These are phyloP conservation scores for Eumacrocentrus americanus DNA, from an alignment of 2,888 invertebrate genomes.

Conservation along the genomic window DNA sequence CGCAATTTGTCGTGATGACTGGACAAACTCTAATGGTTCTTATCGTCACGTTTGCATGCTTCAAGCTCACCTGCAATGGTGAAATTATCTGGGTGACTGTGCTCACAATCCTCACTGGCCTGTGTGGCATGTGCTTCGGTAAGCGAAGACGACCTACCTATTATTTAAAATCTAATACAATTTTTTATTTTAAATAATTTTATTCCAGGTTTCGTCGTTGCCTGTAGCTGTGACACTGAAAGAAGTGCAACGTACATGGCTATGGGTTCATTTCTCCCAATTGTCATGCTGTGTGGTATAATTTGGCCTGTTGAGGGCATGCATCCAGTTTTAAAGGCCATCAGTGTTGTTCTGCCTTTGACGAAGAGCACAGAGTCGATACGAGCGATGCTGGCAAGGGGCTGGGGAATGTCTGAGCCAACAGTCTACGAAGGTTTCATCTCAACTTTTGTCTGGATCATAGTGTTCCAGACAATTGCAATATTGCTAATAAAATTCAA, in stretches of 20 bases:
- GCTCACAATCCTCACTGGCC: slow-evolving; percentile 80
- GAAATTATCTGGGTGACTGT: slow-evolving; percentile 75
- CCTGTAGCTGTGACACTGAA: slow-evolving; percentile 80
- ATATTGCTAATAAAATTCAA: slow-evolving; percentile 82
- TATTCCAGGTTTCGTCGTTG: slow-evolving; percentile 77
- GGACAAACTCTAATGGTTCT: slow-evolving; percentile 82
- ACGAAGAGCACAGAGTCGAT: slow-evolving; percentile 89
- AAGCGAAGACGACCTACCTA: slow-evolving; percentile 46
- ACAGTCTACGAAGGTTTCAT: slow-evolving; percentile 83
- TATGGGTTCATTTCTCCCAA: slow-evolving; percentile 84
- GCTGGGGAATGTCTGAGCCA: slow-evolving; percentile 76
- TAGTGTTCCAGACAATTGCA: slow-evolving; percentile 75
- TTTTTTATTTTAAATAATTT: background rate
- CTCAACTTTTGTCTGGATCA: slow-evolving; percentile 79
- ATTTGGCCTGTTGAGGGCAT: slow-evolving; percentile 96
- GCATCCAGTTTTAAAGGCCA: slow-evolving; percentile 74
- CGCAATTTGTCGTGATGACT: slow-evolving; percentile 88
- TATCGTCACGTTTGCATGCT: slow-evolving; percentile 77
- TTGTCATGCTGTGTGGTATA: slow-evolving; percentile 86
- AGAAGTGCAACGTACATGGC: slow-evolving; percentile 85
- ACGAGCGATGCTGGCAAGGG: slow-evolving; percentile 82
- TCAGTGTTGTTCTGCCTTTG: slow-evolving; percentile 80
- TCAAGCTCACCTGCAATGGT: slow-evolving; percentile 79
- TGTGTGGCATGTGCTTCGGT: slow-evolving; percentile 95
- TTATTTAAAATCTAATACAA: slow-evolving; percentile 3